Evolutionary conservation across 2,888 invertebrate genomes (phyloP), one percentile per base, ranked within the genome.

Genomic region (Chrysodeixis includens): DNA sequence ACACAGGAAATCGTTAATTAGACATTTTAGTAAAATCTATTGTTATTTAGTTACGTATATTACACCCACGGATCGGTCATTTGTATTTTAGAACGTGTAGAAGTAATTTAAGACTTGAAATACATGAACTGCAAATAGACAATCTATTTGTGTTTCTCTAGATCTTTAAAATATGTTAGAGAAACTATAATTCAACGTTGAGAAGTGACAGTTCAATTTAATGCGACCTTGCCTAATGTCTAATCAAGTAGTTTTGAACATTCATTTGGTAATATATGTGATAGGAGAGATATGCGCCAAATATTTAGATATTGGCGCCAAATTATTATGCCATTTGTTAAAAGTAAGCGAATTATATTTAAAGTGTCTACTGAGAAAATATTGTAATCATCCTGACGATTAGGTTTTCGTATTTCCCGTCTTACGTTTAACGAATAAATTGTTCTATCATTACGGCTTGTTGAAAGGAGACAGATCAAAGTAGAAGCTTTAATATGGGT

Each of bases 1-100:
- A 49, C 53, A 54, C 65, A 76, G 82, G 79, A 83, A 79, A 83
- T 72, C 67, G 80, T 52, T 78, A 81, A 83, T 85, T 83, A 82
- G 78, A 57, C 55, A 56, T 72, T 78, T 77, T 79, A 71, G 71
- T 49, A 46, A 63, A 63, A 62, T 57, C 68, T 53, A 74, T 78
- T 76, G 73, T 78, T 73, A 60, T 71, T 68, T 57, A 71, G 58
- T 69, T 67, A 65, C 30, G 52, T 49, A 35, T 56, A 49, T n/a
- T 68, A 73, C 64, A 49, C 83, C 81, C 76, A 82, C 82, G 69
- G 62, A 74, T 78, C 72, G 64, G 70, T 78, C 71, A 77, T 76
- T 70, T 83, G 69, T 79, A 63, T 74, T 74, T 74, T 65, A 40
- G 55, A 70, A 72, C 32, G n/a, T 49, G 62, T 74, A 66, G 68